phyloP scores from a whole-genome alignment of 2,888 invertebrate genomes.

The Xylota segnis region DNA sequence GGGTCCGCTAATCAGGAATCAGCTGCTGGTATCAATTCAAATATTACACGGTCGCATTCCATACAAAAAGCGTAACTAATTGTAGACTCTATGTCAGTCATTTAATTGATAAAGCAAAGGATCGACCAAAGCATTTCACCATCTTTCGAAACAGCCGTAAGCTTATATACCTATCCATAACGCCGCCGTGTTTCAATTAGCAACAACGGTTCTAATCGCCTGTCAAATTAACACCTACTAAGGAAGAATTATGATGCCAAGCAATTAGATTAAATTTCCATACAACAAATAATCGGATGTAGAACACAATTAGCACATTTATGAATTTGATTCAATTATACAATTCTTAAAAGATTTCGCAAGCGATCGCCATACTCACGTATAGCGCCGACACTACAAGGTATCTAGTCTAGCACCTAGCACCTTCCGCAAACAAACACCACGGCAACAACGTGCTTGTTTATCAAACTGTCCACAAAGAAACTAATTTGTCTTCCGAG shows the following conservation, averaged over 20 bases:
- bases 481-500: not conserved
- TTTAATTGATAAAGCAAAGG: conserved; percentile 1
- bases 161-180: not conserved
- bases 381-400: not conserved
- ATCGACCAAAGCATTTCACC: conserved; percentile 2
- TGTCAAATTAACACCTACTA: conserved; percentile 3
- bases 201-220: not conserved
- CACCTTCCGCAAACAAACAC: not conserved
- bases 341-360: not conserved
- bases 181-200: not conserved
- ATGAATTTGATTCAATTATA: not conserved
- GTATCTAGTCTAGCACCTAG: conserved; percentile 7
- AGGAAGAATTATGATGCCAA: not conserved
- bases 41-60: too few relatives aligned
- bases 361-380: not conserved
- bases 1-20: too few relatives aligned
- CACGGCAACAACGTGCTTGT: conserved; percentile 29
- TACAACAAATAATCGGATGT: not conserved
- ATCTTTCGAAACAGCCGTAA: not conserved
- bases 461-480: conserved; percentile 9
- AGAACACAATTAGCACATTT: conserved; percentile 17
- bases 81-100: not conserved
- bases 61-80: not conserved
- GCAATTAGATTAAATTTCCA: conserved; percentile 1
- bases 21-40: too few relatives aligned